Percentiles rank a stretch among this genome's conserved stretches.
Conservation (phyloP, 1,140 invertebrate genomes). For the Oedothorax gibbosus region DNA sequence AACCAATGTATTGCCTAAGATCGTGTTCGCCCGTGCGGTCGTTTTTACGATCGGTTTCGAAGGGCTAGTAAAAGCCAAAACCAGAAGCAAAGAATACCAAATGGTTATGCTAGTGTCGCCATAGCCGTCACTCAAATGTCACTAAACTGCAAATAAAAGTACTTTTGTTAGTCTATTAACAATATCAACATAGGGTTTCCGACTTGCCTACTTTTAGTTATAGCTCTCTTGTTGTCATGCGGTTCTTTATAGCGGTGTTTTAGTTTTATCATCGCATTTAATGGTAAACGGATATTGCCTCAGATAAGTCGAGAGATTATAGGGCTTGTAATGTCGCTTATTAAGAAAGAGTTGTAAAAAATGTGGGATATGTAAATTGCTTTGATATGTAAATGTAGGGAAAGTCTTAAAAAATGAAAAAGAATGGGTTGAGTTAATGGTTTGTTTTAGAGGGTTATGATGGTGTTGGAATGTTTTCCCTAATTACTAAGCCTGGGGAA, state of each 20-base stretch:
- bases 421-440: too few species aligned
- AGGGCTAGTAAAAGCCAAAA: slow-evolving; percentile 37
- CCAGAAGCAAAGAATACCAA: slow-evolving; percentile 26
- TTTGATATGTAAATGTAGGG: not conserved
- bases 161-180: slow-evolving; percentile 49
- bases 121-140: slow-evolving; percentile 54
- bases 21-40: not conserved
- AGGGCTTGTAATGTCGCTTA: not conserved
- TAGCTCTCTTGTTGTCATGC: slow-evolving; percentile 22
- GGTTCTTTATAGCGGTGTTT: slow-evolving; percentile 25
- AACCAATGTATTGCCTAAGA: slow-evolving; percentile 5
- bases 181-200: slow-evolving; percentile 36
- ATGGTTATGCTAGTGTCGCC: slow-evolving; percentile 26
- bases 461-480: too few species aligned
- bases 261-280: slow-evolving; percentile 27
- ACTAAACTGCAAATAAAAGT: slow-evolving; percentile 56
- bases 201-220: slow-evolving; percentile 37
- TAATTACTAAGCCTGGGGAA: too few species aligned
- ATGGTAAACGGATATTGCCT: slow-evolving; percentile 20
- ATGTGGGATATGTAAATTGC: not conserved
- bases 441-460: too few species aligned
- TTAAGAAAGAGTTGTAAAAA: not conserved
- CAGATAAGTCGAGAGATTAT: slow-evolving; percentile 42
- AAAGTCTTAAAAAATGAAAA: too few species aligned
- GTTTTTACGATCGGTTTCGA: slow-evolving; percentile 43